A percentile compares a stretch with the other conserved stretches of the same genome.
Evolutionary conservation across 2,888 invertebrate genomes (phyloP).

Genomic region (Cerastis rubricosa): DNA sequence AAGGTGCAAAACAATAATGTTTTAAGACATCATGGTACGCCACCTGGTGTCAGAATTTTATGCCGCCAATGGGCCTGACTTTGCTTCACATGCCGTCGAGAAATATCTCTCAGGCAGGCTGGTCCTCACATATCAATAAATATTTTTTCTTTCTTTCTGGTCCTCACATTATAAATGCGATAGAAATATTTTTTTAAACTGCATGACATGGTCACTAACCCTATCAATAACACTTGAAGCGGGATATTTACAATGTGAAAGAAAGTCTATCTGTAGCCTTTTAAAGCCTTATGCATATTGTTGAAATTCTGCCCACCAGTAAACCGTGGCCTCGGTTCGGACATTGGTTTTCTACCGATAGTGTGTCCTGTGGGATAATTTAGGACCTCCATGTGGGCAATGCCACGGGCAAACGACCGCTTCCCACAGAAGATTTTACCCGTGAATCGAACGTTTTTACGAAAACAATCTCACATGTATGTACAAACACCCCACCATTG

Average conservation of each 20-base stretch:
- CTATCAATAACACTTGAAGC: too few relatives aligned
- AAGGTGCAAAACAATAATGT: too few relatives aligned
- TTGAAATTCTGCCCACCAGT: not conserved
- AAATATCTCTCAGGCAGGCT: too few relatives aligned
- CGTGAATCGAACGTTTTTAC: not conserved
- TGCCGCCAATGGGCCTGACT: too few relatives aligned
- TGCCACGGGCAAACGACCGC: not conserved
- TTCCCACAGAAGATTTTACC: not conserved
- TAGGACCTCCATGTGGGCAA: not conserved
- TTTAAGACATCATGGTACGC: too few relatives aligned
- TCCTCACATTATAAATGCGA: not conserved
- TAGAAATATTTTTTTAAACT: not conserved
- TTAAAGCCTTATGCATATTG: not conserved
- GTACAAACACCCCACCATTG: not conserved
- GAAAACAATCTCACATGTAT: slow-evolving; percentile 7
- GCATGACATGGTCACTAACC: too few relatives aligned
- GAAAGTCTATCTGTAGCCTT: not conserved
- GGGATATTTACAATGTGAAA: not conserved
- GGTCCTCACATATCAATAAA: not conserved
- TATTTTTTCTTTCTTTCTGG: too few relatives aligned
- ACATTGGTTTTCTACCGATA: not conserved
- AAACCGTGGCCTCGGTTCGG: not conserved
- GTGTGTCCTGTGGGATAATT: not conserved
- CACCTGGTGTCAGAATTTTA: too few relatives aligned
- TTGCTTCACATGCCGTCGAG: too few relatives aligned